Conservation (phyloP, 2,113 vertebrate species). For the Hylia prasina region DNA sequence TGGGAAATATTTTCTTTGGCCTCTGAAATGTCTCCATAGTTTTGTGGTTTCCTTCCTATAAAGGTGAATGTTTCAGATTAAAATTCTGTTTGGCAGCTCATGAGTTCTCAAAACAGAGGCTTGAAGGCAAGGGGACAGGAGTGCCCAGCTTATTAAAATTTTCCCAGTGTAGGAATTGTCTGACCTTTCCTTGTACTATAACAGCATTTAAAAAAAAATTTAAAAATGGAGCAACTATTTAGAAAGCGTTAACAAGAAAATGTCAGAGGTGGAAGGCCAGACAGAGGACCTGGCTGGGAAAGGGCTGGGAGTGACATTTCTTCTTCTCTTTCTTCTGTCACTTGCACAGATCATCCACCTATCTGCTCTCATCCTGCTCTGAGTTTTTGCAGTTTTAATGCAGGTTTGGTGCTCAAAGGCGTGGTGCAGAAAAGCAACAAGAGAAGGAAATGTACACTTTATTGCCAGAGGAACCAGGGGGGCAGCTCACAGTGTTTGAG, state of each 20-base stretch:
- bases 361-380: neutral
- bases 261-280: neutral
- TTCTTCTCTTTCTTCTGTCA: neutral
- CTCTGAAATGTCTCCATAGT: neutral
- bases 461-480: neutral
- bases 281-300: neutral
- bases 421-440: neutral
- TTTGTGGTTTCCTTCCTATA: conserved; percentile 46
- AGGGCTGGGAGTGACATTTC: neutral
- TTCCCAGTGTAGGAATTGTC: neutral
- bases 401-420: neutral
- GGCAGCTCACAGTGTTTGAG: fast-evolving
- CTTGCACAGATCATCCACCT: neutral
- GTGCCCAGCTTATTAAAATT: neutral
- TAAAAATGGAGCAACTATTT: neutral
- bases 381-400: neutral
- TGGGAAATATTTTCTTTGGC: conserved; percentile 54
- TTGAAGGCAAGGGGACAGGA: neutral
- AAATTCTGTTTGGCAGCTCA: conserved; percentile 30
- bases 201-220: neutral
- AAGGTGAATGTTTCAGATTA: conserved; percentile 45
- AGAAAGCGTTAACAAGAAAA: neutral
- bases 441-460: neutral
- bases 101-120: neutral
- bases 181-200: conserved; percentile 9